Evolutionary conservation across 2,113 vertebrate species (phyloP).

Genomic region (Centropus unirufus): DNA sequence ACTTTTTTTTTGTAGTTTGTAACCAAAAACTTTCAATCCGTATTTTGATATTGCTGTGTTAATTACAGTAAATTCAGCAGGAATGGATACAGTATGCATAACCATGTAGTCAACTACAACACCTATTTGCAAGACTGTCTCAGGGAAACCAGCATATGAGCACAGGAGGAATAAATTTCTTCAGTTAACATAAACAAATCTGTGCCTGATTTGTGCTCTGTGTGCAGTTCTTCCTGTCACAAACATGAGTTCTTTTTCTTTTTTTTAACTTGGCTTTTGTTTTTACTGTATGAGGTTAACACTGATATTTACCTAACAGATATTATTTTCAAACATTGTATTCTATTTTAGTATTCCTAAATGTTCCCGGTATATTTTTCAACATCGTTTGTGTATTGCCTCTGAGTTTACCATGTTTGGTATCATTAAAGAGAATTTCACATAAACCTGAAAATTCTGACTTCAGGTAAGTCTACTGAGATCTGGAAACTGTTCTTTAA

Average conservation of each 20-base stretch:
- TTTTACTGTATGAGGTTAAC: neutral
- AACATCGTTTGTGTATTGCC: neutral
- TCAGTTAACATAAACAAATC: constrained; percentile 24
- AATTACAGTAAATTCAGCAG: neutral
- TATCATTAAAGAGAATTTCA: neutral
- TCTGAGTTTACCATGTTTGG: neutral
- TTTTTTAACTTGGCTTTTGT: neutral
- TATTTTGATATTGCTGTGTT: neutral
- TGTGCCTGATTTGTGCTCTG: neutral
- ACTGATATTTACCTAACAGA: neutral
- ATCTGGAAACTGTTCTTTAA: neutral
- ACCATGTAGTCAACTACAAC: neutral
- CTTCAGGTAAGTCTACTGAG: neutral
- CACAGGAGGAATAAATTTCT: neutral
- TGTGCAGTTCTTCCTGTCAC: neutral
- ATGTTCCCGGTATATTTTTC: neutral
- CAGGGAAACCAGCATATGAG: neutral
- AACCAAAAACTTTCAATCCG: neutral
- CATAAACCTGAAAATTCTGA: neutral
- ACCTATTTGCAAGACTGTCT: neutral
- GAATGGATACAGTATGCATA: neutral
- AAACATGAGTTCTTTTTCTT: neutral
- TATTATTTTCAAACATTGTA: neutral
- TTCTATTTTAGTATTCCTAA: neutral
- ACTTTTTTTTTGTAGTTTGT: neutral